These are phyloP conservation scores for Simalia tracyae DNA, from an alignment of 2,797 vertebrate genomes.

Conservation along the genomic window DNA sequence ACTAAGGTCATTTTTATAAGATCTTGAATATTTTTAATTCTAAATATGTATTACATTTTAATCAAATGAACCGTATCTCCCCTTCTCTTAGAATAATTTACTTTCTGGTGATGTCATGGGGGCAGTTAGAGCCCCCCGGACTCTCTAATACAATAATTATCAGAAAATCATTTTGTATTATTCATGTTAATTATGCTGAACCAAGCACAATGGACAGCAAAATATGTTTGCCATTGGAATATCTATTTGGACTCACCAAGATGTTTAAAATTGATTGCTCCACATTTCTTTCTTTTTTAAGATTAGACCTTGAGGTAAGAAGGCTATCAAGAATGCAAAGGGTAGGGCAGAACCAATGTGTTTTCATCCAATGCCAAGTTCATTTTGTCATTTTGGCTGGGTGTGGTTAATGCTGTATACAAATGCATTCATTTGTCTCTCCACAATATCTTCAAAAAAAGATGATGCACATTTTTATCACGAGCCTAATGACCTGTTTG, in stretches of 20 bases:
- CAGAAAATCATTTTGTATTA: constrained; percentile 75
- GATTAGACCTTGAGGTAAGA: constrained; percentile 49
- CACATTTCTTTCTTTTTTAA: constrained; percentile 41
- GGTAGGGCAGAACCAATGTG: constrained; percentile 18
- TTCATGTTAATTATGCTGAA: constrained; percentile 77
- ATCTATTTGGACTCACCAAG: constrained; percentile 60
- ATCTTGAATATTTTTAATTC: constrained; percentile 66
- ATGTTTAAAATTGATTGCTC: constrained; percentile 65
- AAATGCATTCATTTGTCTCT: constrained; percentile 6
- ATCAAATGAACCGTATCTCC: constrained; percentile 63
- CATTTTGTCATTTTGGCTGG: constrained; percentile 27
- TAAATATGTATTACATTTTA: constrained; percentile 71
- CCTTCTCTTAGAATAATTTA: constrained; percentile 65
- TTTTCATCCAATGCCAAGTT: constrained; percentile 31
- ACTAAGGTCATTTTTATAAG: constrained; percentile 66
- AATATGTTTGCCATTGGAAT: constrained; percentile 67
- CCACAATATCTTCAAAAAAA: constrained; percentile 11
- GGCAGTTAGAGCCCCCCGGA: constrained; percentile 72
- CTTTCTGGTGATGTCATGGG: constrained; percentile 67
- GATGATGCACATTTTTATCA: constrained; percentile 8
- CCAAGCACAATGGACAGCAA: constrained; percentile 67
- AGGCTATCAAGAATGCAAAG: background rate
- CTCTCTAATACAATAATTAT: constrained; percentile 74
- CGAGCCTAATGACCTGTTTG: background rate
- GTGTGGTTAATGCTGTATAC: background rate